A percentile compares a stretch with the other conserved stretches of the same genome.
phyloP scores from a whole-genome alignment of 2,113 vertebrate genomes.

The Tautogolabrus adspersus region DNA sequence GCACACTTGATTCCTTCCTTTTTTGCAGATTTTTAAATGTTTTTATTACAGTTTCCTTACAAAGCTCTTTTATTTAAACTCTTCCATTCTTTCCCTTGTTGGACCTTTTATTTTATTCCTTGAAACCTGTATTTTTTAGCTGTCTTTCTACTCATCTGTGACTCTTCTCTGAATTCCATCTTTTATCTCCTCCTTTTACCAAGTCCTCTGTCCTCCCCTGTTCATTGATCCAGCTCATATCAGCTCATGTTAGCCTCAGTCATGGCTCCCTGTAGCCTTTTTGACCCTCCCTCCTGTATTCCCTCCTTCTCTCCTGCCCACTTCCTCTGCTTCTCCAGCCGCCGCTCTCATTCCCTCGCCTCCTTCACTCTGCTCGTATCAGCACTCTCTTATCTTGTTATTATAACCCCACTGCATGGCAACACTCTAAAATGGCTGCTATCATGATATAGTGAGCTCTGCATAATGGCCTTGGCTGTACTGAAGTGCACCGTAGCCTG shows the following conservation, averaged over 20 bases:
- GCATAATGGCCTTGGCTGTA: constrained; percentile 77
- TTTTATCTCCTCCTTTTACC: constrained; percentile 39
- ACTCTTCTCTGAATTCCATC: constrained; percentile 2
- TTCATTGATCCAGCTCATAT: constrained; percentile 59
- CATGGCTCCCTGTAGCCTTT: constrained; percentile 52
- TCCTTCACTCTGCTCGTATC: constrained; percentile 57
- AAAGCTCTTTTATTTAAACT: background rate
- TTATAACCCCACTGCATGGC: constrained; percentile 80
- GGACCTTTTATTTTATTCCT: background rate
- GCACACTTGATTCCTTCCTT: background rate
- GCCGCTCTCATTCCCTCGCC: constrained; percentile 32
- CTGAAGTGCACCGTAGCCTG: constrained; percentile 55
- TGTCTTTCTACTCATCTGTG: constrained; percentile 5
- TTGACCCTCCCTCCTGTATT: constrained; percentile 49
- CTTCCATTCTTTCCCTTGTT: background rate
- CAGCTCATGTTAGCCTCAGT: constrained; percentile 52
- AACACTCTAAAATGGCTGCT: constrained; percentile 79
- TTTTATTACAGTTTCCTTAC: background rate
- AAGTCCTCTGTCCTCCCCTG: constrained; percentile 30
- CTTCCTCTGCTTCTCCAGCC: constrained; percentile 29
- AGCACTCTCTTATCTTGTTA: constrained; percentile 80
- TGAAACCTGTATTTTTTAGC: background rate
- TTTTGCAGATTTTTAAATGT: background rate
- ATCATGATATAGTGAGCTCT: constrained; percentile 77
- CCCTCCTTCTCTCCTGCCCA: constrained; percentile 26